A percentile compares a stretch with the other conserved stretches of the same genome.
Conservation (phyloP, 2,797 vertebrate species). For the Pterois miles region DNA sequence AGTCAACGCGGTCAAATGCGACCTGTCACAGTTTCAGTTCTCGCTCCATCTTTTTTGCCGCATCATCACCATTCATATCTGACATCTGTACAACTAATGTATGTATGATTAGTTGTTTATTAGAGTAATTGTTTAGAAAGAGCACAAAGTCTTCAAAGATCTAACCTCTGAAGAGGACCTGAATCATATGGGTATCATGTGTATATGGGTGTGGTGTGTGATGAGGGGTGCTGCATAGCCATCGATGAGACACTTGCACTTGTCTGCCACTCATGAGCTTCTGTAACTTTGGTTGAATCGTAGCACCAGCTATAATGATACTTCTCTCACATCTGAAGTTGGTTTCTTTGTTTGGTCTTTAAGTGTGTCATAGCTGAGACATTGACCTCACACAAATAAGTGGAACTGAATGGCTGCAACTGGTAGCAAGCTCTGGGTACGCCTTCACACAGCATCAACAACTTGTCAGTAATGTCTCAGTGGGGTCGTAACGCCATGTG, state of each 20-base stretch:
- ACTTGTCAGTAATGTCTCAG: not conserved
- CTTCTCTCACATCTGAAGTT: not conserved
- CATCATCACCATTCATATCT: not conserved
- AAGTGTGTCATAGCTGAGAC: not conserved
- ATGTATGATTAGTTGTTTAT: not conserved
- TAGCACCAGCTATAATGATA: not conserved
- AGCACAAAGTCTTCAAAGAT: not conserved
- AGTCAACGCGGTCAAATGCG: too few species aligned
- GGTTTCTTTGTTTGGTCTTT: not conserved
- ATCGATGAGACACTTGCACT: not conserved
- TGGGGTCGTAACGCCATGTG: too few species aligned
- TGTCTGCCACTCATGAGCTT: not conserved
- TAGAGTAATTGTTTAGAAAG: not conserved
- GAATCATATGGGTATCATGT: too few species aligned
- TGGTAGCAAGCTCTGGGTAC: not conserved
- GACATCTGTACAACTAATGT: not conserved
- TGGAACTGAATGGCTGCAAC: not conserved
- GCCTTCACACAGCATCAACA: not conserved
- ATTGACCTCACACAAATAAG: not conserved
- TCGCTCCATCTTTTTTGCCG: too few species aligned
- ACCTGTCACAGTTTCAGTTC: too few species aligned
- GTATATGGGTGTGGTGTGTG: not conserved
- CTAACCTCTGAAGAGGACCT: too few species aligned
- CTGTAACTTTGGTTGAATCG: not conserved
- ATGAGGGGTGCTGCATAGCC: not conserved